Conservation (phyloP, 1,140 invertebrate genomes). For the Phthorimaea operculella region DNA sequence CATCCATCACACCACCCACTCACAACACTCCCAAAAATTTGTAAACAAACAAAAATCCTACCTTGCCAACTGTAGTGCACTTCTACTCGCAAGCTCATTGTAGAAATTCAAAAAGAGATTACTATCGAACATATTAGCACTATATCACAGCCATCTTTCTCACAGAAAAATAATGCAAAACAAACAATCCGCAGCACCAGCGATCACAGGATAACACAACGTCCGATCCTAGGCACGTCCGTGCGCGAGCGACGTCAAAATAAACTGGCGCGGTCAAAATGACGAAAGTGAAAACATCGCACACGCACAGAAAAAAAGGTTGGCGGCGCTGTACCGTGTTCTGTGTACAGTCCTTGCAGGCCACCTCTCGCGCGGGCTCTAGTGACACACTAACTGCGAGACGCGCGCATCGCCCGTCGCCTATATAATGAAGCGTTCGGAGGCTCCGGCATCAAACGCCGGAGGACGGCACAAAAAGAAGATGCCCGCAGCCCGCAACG, state of each 20-base stretch:
- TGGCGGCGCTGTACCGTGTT: slow-evolving; percentile 51
- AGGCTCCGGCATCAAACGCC: slow-evolving; percentile 53
- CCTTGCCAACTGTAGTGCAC: slow-evolving; percentile 65
- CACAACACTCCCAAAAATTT: slow-evolving; percentile 43
- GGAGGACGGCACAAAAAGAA: slow-evolving; percentile 59
- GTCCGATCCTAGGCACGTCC: slow-evolving; percentile 60
- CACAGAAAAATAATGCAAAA: slow-evolving; percentile 44
- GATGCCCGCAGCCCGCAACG: slow-evolving; percentile 53
- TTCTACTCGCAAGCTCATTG: slow-evolving; percentile 66
- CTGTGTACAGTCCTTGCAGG: slow-evolving; percentile 64
- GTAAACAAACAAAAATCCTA: slow-evolving; percentile 59
- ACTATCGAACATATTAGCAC: slow-evolving; percentile 66
- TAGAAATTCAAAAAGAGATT: slow-evolving; percentile 63
- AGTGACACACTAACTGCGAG: slow-evolving; percentile 64
- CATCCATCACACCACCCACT: slow-evolving; percentile 5
- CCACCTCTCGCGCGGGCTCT: slow-evolving; percentile 62
- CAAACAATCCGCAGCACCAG: slow-evolving; percentile 56
- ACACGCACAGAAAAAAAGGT: slow-evolving; percentile 67
- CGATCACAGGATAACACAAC: slow-evolving; percentile 63
- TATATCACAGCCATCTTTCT: slow-evolving; percentile 63
- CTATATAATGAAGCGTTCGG: slow-evolving; percentile 60
- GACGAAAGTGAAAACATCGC: slow-evolving; percentile 68
- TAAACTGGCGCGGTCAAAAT: slow-evolving; percentile 66
- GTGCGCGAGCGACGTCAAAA: slow-evolving; percentile 64
- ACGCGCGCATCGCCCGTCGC: slow-evolving; percentile 57